Evolutionary conservation across 2,113 vertebrate species (phyloP).

Genomic region (Elephas maximus): DNA sequence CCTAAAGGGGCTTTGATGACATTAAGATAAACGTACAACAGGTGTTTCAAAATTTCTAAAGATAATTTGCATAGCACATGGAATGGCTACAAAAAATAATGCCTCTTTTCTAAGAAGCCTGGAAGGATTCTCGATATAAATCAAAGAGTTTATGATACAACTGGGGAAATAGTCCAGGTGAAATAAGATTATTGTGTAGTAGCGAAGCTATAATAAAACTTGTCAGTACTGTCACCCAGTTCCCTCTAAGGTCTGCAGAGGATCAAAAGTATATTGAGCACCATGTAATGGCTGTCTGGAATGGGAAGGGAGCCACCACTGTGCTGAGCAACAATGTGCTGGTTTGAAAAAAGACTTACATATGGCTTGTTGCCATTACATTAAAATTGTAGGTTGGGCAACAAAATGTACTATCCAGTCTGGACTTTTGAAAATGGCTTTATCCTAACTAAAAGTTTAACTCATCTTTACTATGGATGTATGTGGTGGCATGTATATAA

Average conservation of each 20-base stretch:
- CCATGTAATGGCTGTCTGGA: constrained; percentile 86
- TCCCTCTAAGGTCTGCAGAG: constrained; percentile 85
- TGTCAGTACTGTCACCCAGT: constrained; percentile 86
- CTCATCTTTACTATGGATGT: not conserved
- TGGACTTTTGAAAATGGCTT: constrained; percentile 53
- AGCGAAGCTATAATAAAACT: constrained; percentile 88
- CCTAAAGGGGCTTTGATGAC: constrained; percentile 52
- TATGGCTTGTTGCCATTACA: constrained; percentile 71
- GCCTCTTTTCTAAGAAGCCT: constrained; percentile 76
- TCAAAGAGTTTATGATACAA: constrained; percentile 85
- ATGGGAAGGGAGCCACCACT: constrained; percentile 76
- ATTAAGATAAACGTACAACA: constrained; percentile 80
- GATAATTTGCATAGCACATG: constrained; percentile 74
- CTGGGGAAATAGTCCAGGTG: constrained; percentile 82
- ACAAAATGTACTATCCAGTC: constrained; percentile 49
- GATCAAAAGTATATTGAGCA: constrained; percentile 88
- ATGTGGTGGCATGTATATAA: not conserved
- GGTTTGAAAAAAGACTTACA: constrained; percentile 71
- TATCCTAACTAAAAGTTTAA: not conserved
- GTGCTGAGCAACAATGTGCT: constrained; percentile 67
- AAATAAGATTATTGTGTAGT: constrained; percentile 89
- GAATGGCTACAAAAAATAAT: constrained; percentile 73
- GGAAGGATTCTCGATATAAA: constrained; percentile 79
- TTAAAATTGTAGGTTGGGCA: constrained; percentile 70
- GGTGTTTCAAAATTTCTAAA: constrained; percentile 78